Conservation (phyloP, 1,140 invertebrate species). For the Ectropis grisescens region DNA sequence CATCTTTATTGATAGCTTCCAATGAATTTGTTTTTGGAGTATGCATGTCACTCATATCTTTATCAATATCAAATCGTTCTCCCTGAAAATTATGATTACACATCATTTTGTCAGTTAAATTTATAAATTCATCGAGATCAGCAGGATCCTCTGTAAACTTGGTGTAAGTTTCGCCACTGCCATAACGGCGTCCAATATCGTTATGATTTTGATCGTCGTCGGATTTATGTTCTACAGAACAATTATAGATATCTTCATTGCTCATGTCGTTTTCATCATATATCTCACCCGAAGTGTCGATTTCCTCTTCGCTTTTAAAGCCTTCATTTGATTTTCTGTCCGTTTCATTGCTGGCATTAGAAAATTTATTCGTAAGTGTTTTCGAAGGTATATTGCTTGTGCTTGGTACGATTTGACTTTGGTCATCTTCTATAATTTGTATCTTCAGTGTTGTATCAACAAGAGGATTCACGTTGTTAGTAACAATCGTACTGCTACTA, state of each 20-base stretch:
- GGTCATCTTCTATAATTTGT: no score
- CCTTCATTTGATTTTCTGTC: no score
- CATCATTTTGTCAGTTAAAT: conserved; percentile 51
- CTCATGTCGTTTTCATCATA: conserved; percentile 41
- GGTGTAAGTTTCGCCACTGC: conserved; percentile 57
- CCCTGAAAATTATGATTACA: conserved; percentile 19
- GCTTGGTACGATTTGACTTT: no score
- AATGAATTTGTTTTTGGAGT: conserved; percentile 50
- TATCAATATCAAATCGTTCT: conserved; percentile 16
- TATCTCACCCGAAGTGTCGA: no score
- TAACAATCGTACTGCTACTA: no score
- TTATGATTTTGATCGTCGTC: conserved; percentile 14
- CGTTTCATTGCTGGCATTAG: no score
- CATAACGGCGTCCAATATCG: conserved; percentile 31
- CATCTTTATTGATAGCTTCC: conserved; percentile 26
- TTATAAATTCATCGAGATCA: conserved; percentile 55
- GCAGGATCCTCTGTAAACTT: conserved; percentile 50
- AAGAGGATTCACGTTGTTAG: no score
- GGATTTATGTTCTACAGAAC: conserved; percentile 25
- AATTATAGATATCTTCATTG: conserved; percentile 30
- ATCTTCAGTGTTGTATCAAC: no score
- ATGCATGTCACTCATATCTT: conserved; percentile 31
- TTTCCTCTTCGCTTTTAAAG: no score
- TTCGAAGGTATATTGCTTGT: no score
- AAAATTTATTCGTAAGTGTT: no score